These are phyloP conservation scores for Proteles cristata DNA, from an alignment of 2,113 vertebrate species.

Conservation along the genomic window DNA sequence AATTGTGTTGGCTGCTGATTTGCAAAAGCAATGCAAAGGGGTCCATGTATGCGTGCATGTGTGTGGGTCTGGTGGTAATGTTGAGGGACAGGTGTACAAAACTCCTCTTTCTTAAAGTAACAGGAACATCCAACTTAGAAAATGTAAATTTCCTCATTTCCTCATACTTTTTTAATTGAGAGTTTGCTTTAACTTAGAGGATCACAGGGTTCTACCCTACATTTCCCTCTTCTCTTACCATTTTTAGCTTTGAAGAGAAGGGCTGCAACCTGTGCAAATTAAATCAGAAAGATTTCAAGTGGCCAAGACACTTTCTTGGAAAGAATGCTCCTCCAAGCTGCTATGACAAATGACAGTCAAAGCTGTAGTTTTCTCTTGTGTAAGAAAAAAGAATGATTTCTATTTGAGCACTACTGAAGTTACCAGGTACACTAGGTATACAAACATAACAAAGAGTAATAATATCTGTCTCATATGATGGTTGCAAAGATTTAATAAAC, in stretches of 20 bases:
- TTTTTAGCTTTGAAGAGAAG: not conserved
- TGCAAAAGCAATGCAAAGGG: not conserved
- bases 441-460: not conserved
- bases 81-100: not conserved
- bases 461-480: not conserved
- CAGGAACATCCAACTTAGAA: not conserved
- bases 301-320: slow-evolving; percentile 34
- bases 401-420: not conserved
- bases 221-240: not conserved
- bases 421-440: not conserved
- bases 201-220: not conserved
- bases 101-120: not conserved
- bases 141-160: not conserved
- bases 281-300: not conserved
- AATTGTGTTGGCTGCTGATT: slow-evolving; percentile 32
- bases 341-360: not conserved
- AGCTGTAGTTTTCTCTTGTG: slow-evolving; percentile 1
- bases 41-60: not conserved
- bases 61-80: not conserved
- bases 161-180: not conserved
- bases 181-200: not conserved
- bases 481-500: slow-evolving; percentile 19
- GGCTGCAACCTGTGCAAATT: not conserved
- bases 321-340: not conserved
- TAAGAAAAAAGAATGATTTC: slow-evolving; percentile 31